phyloP scores from a whole-genome alignment of 64 coral and sea anemone genomes.

The Orbicella faveolata region DNA sequence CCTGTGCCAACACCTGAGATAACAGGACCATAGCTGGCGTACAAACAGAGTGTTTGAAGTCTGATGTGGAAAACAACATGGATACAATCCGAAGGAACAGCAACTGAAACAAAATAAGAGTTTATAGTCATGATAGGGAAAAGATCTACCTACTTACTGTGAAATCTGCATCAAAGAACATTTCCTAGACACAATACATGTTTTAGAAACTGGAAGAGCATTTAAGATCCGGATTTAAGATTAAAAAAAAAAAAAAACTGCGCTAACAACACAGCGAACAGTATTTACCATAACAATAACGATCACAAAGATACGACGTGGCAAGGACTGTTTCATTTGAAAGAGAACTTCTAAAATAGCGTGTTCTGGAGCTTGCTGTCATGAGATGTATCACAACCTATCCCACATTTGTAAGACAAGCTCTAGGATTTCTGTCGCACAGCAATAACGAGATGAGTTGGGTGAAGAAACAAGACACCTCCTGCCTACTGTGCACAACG shows the following conservation, averaged over 20 bases:
- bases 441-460: slow-evolving; percentile 14
- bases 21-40: slow-evolving; percentile 77
- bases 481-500: background rate
- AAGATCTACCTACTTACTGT: background rate
- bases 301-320: no score
- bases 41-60: slow-evolving; percentile 92
- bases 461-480: slow-evolving; percentile 10
- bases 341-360: background rate
- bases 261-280: background rate
- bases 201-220: no score
- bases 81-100: slow-evolving; percentile 72
- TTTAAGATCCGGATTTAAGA: no score
- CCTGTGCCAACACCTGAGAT: slow-evolving; percentile 83
- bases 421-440: background rate
- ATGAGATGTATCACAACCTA: background rate
- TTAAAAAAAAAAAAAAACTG: no score
- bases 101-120: slow-evolving; percentile 44
- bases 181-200: no score
- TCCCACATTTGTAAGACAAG: background rate
- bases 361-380: background rate
- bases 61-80: slow-evolving; percentile 88
- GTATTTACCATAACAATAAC: no score
- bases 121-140: background rate
- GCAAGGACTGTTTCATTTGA: background rate
- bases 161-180: no score